These are phyloP conservation scores for Ceyx melanurus DNA, from an alignment of 2,113 vertebrate genomes.

Conservation along the genomic window DNA sequence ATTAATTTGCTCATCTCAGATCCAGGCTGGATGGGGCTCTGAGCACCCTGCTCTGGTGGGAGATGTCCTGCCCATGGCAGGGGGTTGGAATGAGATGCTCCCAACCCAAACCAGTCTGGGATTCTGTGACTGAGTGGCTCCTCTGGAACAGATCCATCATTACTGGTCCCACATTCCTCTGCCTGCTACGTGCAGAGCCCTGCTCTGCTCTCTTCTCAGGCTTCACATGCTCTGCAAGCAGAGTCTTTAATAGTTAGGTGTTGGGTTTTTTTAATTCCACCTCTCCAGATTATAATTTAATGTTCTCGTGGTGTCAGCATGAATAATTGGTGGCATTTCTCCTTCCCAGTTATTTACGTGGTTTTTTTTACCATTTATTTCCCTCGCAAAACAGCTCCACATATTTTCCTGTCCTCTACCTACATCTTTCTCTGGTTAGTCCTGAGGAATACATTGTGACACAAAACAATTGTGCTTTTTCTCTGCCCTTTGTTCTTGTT, in stretches of 20 bases:
- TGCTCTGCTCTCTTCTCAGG: accelerated
- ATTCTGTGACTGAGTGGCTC: not conserved
- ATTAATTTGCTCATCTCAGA: not conserved
- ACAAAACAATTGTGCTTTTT: not conserved
- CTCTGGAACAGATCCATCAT: not conserved
- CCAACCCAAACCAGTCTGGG: too few species aligned
- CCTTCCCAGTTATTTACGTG: not conserved
- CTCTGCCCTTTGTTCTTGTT: not conserved
- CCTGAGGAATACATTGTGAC: not conserved
- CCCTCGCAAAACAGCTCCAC: not conserved
- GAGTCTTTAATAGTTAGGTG: not conserved
- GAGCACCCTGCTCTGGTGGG: too few species aligned
- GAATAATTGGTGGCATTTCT: not conserved
- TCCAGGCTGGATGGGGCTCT: too few species aligned
- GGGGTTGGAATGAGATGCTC: too few species aligned
- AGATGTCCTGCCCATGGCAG: too few species aligned
- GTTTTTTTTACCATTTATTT: not conserved
- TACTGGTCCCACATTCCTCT: not conserved
- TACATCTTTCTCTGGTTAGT: not conserved
- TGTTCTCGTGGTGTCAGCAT: not conserved
- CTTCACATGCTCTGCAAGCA: not conserved
- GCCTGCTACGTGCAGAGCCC: not conserved
- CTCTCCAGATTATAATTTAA: not conserved
- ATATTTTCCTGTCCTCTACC: not conserved
- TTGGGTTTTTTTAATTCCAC: not conserved